phyloP scores from a whole-genome alignment of 1,140 invertebrate species.

The Thaumatotibia leucotreta region DNA sequence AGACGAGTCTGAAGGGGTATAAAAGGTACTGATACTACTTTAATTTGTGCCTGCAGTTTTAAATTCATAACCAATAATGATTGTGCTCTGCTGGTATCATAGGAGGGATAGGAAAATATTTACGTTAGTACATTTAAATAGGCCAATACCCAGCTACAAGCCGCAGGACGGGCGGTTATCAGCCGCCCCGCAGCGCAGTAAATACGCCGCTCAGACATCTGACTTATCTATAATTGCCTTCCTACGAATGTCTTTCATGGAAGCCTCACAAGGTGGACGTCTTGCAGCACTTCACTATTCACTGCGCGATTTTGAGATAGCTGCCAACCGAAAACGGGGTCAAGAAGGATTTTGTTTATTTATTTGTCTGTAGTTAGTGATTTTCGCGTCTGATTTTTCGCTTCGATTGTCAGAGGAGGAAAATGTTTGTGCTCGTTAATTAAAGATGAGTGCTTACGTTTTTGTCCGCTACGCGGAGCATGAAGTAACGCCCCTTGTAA shows the following conservation, averaged over 20 bases:
- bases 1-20: no score
- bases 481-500: conserved; percentile 97
- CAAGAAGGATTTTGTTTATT: conserved; percentile 50
- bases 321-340: conserved; percentile 54
- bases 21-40: no score
- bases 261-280: conserved; percentile 58
- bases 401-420: background rate
- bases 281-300: conserved; percentile 58
- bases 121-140: conserved; percentile 5
- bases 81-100: no score
- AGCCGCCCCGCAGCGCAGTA: conserved; percentile 51
- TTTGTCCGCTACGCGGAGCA: conserved; percentile 96
- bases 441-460: conserved; percentile 82
- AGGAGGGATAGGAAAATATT: background rate
- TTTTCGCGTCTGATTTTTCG: background rate
- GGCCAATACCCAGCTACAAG: background rate
- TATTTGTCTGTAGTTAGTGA: conserved; percentile 25
- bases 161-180: conserved; percentile 35
- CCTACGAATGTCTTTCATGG: conserved; percentile 71
- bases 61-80: no score
- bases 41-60: no score
- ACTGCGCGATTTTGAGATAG: conserved; percentile 46
- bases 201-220: conserved; percentile 62
- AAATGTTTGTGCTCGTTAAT: conserved; percentile 7
- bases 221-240: conserved; percentile 75